Evolutionary conservation across 2,797 vertebrate species (phyloP).

Genomic region (Eutrigla gurnardus): DNA sequence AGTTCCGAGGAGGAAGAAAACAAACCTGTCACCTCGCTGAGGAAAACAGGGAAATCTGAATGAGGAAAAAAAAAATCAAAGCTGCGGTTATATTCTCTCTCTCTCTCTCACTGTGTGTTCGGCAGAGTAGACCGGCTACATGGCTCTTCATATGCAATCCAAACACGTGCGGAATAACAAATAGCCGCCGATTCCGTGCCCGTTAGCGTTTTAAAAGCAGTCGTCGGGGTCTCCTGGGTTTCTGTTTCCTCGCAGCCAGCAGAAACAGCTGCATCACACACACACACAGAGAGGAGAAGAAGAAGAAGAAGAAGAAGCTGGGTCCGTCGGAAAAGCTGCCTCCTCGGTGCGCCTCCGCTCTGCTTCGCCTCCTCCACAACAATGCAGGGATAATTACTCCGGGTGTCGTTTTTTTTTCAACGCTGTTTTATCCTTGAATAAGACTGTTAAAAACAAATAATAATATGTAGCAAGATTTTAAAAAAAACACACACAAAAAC

Average conservation of each 20-base stretch:
- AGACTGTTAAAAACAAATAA: neutral
- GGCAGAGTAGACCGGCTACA: constrained; percentile 33
- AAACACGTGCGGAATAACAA: constrained; percentile 61
- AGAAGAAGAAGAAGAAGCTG: constrained; percentile 31
- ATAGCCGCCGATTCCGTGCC: constrained; percentile 38
- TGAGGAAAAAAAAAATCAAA: constrained; percentile 26
- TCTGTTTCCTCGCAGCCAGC: constrained; percentile 28
- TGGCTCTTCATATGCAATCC: constrained; percentile 51
- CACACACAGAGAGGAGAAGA: no score
- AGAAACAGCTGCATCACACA: constrained; percentile 71
- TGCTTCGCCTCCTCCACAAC: constrained; percentile 57
- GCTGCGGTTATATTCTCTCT: constrained; percentile 19
- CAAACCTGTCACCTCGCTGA: constrained; percentile 3
- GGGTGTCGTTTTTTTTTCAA: constrained; percentile 11
- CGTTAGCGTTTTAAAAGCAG: constrained; percentile 35
- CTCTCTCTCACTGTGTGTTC: neutral
- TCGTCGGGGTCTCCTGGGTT: constrained; percentile 34
- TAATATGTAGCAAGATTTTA: no score
- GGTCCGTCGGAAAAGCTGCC: constrained; percentile 49
- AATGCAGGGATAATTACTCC: constrained; percentile 62
- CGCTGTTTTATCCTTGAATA: constrained; percentile 16
- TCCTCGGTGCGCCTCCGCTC: constrained; percentile 69
- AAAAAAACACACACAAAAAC: no score
- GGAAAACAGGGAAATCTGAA: constrained; percentile 14
- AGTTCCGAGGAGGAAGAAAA: neutral